Conservation (phyloP, 2,888 invertebrate species). For the Hemithea aestivaria region DNA sequence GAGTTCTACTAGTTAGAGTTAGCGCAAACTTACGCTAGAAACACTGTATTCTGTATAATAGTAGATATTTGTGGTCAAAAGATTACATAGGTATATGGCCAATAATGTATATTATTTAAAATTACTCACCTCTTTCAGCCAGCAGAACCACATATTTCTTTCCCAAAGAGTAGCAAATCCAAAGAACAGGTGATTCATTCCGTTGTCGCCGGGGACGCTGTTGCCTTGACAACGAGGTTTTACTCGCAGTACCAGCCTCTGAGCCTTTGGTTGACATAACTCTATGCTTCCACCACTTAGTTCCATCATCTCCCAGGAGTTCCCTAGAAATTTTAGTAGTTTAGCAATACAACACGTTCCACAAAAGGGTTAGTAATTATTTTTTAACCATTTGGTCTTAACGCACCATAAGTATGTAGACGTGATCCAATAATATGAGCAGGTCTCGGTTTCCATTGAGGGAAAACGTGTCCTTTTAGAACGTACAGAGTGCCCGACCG, state of each 20-base stretch:
- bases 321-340: conserved; percentile 43
- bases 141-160: conserved; percentile 82
- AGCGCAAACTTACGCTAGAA: too few species aligned
- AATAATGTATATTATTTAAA: too few species aligned
- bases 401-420: conserved; percentile 76
- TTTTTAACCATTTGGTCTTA: too few species aligned
- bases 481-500: conserved; percentile 77
- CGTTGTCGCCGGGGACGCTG: conserved; percentile 46
- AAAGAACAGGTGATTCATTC: conserved; percentile 78
- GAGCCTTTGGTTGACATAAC: conserved; percentile 64
- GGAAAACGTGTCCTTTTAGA: conserved; percentile 83
- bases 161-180: conserved; percentile 84
- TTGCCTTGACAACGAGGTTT: conserved; percentile 65
- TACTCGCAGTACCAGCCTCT: conserved; percentile 64
- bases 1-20: too few species aligned
- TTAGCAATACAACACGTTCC: too few species aligned
- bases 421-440: conserved; percentile 80
- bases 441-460: conserved; percentile 82
- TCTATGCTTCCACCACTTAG: conserved; percentile 67
- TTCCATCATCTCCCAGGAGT: conserved; percentile 64
- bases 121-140: conserved; percentile 80
- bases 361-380: too few species aligned
- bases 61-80: too few species aligned
- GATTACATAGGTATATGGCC: too few species aligned
- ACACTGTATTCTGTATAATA: too few species aligned